Conservation (phyloP, 2,113 vertebrate genomes). For the Cyprinodon variegatus region DNA sequence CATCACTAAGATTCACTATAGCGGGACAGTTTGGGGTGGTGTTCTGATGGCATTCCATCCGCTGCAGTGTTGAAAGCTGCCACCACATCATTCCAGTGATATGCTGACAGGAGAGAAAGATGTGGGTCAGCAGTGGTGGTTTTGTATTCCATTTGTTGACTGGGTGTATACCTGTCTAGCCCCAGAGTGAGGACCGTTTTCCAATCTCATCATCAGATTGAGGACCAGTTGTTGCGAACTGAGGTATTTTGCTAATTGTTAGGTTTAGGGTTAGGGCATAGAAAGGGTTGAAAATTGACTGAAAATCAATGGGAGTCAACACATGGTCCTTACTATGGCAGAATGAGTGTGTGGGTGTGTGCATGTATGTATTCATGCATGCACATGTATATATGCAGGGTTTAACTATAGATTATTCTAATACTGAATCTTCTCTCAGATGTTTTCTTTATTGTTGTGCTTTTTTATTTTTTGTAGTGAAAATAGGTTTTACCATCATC, state of each 20-base stretch:
- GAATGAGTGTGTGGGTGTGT: no score
- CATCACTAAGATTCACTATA: background rate
- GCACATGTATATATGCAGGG: no score
- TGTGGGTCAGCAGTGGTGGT: slow-evolving; percentile 62
- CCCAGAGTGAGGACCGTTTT: background rate
- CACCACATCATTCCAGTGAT: slow-evolving; percentile 21
- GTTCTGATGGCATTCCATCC: slow-evolving; percentile 10
- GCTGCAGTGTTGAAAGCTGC: slow-evolving; percentile 16
- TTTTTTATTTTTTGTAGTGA: background rate
- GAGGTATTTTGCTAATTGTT: no score
- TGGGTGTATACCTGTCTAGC: slow-evolving; percentile 15
- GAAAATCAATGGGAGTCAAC: no score
- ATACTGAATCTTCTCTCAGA: background rate
- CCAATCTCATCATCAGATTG: background rate
- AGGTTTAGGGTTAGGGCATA: no score
- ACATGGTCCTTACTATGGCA: no score
- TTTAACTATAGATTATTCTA: no score
- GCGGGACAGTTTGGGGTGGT: background rate
- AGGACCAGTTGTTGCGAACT: no score
- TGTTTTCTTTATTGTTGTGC: slow-evolving; percentile 9
- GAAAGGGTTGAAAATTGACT: no score
- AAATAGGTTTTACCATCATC: no score
- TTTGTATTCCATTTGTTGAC: slow-evolving; percentile 42
- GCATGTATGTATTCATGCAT: no score
- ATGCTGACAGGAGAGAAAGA: slow-evolving; percentile 50